Conservation (phyloP, 2,797 vertebrate genomes). For the Neosilurus mollespiculum region DNA sequence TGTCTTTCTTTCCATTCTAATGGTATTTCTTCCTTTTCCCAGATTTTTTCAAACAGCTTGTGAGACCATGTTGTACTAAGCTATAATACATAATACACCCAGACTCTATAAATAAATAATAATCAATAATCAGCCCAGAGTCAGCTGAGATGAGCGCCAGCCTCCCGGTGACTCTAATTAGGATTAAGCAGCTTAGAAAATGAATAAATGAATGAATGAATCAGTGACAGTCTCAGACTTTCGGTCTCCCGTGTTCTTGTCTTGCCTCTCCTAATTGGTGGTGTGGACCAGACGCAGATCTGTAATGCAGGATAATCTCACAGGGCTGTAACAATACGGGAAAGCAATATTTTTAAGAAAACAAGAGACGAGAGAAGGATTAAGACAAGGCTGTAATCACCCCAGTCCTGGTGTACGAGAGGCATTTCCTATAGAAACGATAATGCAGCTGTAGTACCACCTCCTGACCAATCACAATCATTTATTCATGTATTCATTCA, state of each 20-base stretch:
- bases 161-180: no score
- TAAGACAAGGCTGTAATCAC: not conserved
- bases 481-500: no score
- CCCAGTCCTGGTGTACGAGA: not conserved
- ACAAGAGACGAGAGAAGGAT: not conserved
- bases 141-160: no score
- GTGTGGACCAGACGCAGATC: not conserved
- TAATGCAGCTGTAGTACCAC: not conserved
- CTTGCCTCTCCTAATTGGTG: not conserved
- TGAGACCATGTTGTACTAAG: no score
- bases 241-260: not conserved
- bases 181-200: no score
- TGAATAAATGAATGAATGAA: not conserved
- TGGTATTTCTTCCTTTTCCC: no score
- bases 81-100: no score
- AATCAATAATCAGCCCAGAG: no score
- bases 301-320: slow-evolving; percentile 15
- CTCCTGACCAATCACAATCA: not conserved
- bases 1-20: no score
- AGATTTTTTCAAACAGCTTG: no score
- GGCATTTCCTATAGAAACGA: not conserved
- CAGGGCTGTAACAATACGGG: not conserved
- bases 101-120: no score
- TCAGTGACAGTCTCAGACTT: not conserved
- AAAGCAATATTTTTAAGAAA: not conserved